These are phyloP conservation scores for Atopsyche davidsoni DNA, from an alignment of 1,140 invertebrate genomes.

Conservation along the genomic window DNA sequence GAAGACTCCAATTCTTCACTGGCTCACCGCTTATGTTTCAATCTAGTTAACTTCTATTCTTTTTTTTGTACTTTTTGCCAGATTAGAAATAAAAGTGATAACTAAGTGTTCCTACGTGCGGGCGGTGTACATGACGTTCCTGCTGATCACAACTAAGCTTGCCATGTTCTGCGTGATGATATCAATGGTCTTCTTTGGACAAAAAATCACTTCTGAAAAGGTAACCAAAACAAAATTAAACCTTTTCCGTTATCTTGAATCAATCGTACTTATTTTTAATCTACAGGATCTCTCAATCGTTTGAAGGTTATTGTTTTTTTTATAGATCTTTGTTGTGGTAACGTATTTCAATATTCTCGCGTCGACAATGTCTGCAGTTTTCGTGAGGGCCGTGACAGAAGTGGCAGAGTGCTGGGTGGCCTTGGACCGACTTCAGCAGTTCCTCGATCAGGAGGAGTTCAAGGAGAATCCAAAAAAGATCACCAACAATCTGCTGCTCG, in stretches of 20 bases:
- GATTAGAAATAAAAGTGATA: neutral
- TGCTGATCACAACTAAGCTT: constrained; percentile 57
- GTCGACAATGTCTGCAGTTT: constrained; percentile 60
- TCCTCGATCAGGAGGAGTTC: constrained; percentile 49
- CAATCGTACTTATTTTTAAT: neutral
- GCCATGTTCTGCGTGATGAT: constrained; percentile 59
- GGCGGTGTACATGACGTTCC: constrained; percentile 62
- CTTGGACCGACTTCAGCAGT: constrained; percentile 51
- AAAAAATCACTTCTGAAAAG: constrained; percentile 52
- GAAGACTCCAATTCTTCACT: too few species aligned
- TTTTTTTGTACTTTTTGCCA: neutral
- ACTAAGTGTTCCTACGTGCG: constrained; percentile 47
- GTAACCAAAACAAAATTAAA: constrained; percentile 31
- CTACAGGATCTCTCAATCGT: neutral
- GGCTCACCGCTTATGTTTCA: too few species aligned
- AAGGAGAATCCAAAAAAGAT: neutral
- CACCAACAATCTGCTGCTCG: neutral
- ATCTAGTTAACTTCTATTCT: neutral
- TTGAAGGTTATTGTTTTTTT: neutral
- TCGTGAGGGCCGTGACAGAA: constrained; percentile 61
- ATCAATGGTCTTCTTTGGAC: constrained; percentile 49
- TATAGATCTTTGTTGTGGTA: constrained; percentile 55
- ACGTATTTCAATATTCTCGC: constrained; percentile 59
- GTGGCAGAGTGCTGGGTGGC: constrained; percentile 55
- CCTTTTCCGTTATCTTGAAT: neutral